Conservation (phyloP, 2,888 invertebrate genomes). For the Deilephila porcellus region DNA sequence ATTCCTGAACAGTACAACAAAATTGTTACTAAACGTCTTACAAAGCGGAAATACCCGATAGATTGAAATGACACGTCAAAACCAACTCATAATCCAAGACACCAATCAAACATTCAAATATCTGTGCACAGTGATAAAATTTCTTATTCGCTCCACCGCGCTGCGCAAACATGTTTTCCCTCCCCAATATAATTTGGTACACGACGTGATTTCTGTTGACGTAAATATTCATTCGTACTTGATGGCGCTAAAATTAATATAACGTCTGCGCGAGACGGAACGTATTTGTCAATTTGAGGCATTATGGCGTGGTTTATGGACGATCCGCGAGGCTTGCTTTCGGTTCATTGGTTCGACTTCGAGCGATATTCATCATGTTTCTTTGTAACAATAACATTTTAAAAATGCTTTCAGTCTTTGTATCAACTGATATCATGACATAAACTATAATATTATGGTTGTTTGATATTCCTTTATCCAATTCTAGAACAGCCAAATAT, state of each 20-base stretch:
- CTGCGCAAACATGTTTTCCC: conserved; percentile 35
- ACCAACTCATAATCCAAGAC: background rate
- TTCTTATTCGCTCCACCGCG: conserved; percentile 18
- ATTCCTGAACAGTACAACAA: too few relatives aligned
- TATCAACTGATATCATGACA: too few relatives aligned
- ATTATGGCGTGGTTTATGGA: conserved; percentile 1
- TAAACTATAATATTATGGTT: too few relatives aligned
- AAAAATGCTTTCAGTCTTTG: too few relatives aligned
- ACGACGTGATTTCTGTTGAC: conserved; percentile 31
- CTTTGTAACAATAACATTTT: background rate
- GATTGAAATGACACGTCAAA: background rate
- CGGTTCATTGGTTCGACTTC: background rate
- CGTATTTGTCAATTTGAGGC: conserved; percentile 12
- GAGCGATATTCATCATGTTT: background rate
- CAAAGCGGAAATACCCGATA: too few relatives aligned
- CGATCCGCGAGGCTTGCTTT: background rate
- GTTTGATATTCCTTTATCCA: too few relatives aligned
- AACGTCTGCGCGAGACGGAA: conserved; percentile 23
- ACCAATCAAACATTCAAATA: conserved; percentile 18
- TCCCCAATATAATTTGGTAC: conserved; percentile 34
- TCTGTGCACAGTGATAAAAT: background rate
- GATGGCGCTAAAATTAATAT: conserved; percentile 30
- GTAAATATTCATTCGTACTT: conserved; percentile 27
- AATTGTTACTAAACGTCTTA: too few relatives aligned
- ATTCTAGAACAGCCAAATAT: too few relatives aligned